These are phyloP conservation scores for Irena cyanogastra DNA, from an alignment of 2,113 vertebrate species.

Conservation along the genomic window DNA sequence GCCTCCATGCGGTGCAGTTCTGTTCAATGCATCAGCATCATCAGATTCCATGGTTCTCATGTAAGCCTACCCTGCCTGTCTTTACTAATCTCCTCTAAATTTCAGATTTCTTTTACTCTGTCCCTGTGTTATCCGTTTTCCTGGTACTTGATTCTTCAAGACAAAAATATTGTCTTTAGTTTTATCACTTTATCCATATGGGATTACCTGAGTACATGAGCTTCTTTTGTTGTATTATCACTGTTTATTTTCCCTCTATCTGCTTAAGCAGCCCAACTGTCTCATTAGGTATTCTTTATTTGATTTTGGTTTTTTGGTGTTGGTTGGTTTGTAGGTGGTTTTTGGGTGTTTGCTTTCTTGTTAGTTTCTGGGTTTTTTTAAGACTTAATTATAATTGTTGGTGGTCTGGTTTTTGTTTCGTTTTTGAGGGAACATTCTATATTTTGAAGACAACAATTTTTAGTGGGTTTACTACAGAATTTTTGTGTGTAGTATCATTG, in stretches of 20 bases:
- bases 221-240: background rate
- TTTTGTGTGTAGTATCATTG: too few species aligned
- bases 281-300: background rate
- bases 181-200: background rate
- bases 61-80: background rate
- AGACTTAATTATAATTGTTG: background rate
- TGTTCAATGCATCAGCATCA: background rate
- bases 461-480: background rate
- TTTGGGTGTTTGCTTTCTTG: background rate
- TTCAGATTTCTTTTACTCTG: background rate
- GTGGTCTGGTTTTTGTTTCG: background rate
- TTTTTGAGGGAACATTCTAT: background rate
- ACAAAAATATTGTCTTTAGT: background rate
- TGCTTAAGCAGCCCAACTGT: background rate
- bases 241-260: background rate
- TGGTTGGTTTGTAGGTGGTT: background rate
- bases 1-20: background rate
- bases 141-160: background rate
- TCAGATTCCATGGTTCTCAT: background rate
- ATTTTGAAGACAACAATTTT: background rate
- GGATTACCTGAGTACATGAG: background rate
- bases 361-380: background rate
- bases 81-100: background rate
- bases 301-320: background rate
- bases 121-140: background rate